These are phyloP conservation scores for Nezara viridula DNA, from an alignment of 2,888 invertebrate genomes.

Conservation along the genomic window DNA sequence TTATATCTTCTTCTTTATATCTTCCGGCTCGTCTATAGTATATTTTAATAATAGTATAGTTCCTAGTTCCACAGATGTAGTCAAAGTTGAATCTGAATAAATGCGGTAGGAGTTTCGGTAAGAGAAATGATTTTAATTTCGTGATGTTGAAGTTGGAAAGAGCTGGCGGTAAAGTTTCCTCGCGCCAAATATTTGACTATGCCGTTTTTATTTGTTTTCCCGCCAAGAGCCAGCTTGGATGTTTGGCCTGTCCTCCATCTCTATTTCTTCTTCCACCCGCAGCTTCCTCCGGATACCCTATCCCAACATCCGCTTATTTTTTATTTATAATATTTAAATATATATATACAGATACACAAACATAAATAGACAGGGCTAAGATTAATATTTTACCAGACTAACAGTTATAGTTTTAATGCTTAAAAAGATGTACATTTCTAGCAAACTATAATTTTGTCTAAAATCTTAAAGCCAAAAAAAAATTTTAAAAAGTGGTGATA, in stretches of 20 bases:
- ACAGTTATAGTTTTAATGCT: too few relatives aligned
- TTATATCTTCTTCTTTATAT: too few relatives aligned
- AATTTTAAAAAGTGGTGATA: too few relatives aligned
- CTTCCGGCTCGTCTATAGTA: too few relatives aligned
- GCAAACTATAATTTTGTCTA: too few relatives aligned
- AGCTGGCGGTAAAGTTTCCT: slow-evolving; percentile 35
- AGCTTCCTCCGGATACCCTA: not conserved
- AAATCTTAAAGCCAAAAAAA: too few relatives aligned
- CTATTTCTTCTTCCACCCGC: slow-evolving; percentile 7
- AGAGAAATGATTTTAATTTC: slow-evolving; percentile 40
- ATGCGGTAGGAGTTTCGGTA: not conserved
- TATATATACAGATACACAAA: too few relatives aligned
- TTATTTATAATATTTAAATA: not conserved
- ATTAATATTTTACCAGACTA: too few relatives aligned
- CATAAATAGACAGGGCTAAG: too few relatives aligned
- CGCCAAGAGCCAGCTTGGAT: slow-evolving; percentile 5
- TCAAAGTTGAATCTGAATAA: not conserved
- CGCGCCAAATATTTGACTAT: slow-evolving; percentile 33
- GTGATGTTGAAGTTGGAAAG: slow-evolving; percentile 19
- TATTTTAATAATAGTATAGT: too few relatives aligned
- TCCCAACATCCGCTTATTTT: not conserved
- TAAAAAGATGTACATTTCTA: too few relatives aligned
- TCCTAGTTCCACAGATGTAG: not conserved
- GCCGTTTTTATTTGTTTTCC: slow-evolving; percentile 45
- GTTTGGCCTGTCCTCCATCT: slow-evolving; percentile 12